phyloP scores from a whole-genome alignment of 2,113 vertebrate species.

The Xenopus borealis region DNA sequence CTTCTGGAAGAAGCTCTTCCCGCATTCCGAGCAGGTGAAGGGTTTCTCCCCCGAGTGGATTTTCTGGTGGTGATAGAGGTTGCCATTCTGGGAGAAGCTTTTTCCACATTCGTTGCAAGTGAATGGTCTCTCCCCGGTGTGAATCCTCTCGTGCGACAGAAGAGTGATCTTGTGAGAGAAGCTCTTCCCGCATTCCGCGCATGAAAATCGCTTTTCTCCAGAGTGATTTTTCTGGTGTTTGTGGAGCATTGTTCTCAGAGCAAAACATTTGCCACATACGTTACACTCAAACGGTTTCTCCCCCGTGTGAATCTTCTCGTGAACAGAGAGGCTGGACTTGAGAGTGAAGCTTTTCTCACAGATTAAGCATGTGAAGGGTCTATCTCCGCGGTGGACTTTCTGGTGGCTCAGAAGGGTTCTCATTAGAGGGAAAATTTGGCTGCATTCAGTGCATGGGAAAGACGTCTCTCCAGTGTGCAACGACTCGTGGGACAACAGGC shows the following conservation, averaged over 20 bases:
- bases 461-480: constrained; percentile 10
- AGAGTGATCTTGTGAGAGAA: not conserved
- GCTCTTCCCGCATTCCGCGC: not conserved
- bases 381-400: constrained; percentile 48
- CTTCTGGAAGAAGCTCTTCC: not conserved
- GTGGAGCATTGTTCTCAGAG: constrained; percentile 41
- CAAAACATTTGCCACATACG: constrained; percentile 70
- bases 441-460: constrained; percentile 26
- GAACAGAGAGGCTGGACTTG: constrained; percentile 46
- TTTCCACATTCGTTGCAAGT: not conserved
- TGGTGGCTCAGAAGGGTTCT: not conserved
- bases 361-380: constrained; percentile 39
- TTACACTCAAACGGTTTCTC: constrained; percentile 58
- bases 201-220: constrained; percentile 40
- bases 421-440: constrained; percentile 8
- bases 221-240: not conserved
- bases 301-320: constrained; percentile 56
- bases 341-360: constrained; percentile 50
- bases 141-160: not conserved
- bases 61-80: not conserved
- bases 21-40: not conserved
- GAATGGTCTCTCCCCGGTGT: not conserved
- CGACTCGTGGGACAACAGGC: not conserved
- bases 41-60: not conserved
- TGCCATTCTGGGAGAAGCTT: not conserved